These are phyloP conservation scores for Chondrilla cf. caribensis DNA, from an alignment of 37 sponge, comb jelly and placozoan species.

Conservation along the genomic window DNA sequence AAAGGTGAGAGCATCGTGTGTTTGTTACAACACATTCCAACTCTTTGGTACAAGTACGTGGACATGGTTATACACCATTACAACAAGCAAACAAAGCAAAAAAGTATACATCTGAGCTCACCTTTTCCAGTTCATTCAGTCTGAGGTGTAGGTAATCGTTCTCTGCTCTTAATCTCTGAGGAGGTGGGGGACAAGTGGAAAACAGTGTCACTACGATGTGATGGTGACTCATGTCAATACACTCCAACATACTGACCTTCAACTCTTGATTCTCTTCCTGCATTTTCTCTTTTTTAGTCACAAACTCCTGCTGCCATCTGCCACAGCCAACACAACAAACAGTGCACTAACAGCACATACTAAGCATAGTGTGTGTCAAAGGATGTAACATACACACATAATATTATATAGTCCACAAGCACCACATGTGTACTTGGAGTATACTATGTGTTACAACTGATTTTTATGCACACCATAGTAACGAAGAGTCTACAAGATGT, in stretches of 20 bases:
- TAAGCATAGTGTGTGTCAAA: no score
- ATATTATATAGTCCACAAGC: no score
- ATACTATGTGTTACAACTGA: no score
- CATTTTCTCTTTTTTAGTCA: not conserved
- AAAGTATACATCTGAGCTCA: not conserved
- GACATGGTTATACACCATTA: not conserved
- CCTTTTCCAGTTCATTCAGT: constrained; percentile 60
- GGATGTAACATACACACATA: no score
- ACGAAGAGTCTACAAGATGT: no score
- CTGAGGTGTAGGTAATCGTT: constrained; percentile 30
- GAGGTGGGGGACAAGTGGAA: not conserved
- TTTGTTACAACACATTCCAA: no score
- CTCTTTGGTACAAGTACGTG: no score
- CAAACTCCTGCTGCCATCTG: constrained; percentile 16
- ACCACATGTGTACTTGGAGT: no score
- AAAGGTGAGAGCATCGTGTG: no score
- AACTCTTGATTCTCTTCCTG: constrained; percentile 45
- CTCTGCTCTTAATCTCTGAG: constrained; percentile 23
- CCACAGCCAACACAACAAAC: not conserved
- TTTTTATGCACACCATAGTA: no score
- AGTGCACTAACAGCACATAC: not conserved
- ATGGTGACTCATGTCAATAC: no score
- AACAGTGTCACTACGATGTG: no score
- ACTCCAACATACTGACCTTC: not conserved
- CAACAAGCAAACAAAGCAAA: not conserved